Base-by-base conservation (phyloP, 2,888 invertebrate species). In the Ophonus ardosiacus region DNA sequence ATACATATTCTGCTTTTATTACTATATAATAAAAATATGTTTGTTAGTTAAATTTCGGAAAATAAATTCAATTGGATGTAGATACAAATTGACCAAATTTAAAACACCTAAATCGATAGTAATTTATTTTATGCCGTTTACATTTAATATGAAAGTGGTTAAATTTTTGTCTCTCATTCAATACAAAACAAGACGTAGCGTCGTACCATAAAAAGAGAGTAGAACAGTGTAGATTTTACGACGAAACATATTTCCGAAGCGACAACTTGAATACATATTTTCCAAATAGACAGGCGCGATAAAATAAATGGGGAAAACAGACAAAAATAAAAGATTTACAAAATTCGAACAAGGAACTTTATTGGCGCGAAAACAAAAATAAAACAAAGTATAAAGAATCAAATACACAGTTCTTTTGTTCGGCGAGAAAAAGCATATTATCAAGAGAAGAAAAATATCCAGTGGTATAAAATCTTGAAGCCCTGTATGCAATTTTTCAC, bases 191-290 rank as follows among this genome's bases (percentile, higher is more conserved):
- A 15, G 21, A 68, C 38, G 38, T n/a, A 68, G n/a, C 7, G n/a
- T 68, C n/a, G 68, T 31, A 68, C 24, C 21, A 68, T 68, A 68
- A 68, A 68, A 68, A 68, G 24, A 38, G 68, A n/a, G 68, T 68
- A 68, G 15, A 74, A 43, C 71, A 74, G 17, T 74, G 71, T 40
- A 43, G 71, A 74, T 74, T 74, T 74, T 74, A 74, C 43, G 68
- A 43, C 40, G 17, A 15, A 43, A 74, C 71, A 74, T 74, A 74
- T 74, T 74, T 43, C 18, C 18, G 51, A 43, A 74, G 71, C 71
- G 71, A 74, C 71, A 74, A 74, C 71, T 43, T 74, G 71, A 74
- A 74, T 74, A 68, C 68, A 68, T 68, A 74, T 74, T 74, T 74
- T 74, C 71, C 71, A 74, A 74, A 74, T 43, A 74, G 71, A 74